Evolutionary conservation across 2,888 invertebrate genomes (phyloP), one percentile per base, ranked within the genome.

Genomic region (Torymus tubicola): DNA sequence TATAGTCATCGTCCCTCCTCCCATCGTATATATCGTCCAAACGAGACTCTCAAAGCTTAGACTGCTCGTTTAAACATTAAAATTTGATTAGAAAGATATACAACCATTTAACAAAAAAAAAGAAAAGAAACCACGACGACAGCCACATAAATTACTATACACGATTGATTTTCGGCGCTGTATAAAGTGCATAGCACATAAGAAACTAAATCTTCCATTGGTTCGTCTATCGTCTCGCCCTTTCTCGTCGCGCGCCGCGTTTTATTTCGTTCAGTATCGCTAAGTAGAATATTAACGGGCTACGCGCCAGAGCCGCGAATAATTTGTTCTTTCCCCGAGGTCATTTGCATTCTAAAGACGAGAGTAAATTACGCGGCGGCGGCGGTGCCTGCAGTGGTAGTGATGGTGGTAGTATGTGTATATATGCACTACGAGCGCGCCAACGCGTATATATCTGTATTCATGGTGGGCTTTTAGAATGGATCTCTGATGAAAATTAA

Each of bases 271-370:
- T 53, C 12, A 55, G 31, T 72, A 63, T 58, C 52, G 74, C 50
- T 60, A 75, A 75, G 58, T 18, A 24, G 60, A 52, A 67, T 67
- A 67, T 67, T 67, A 67, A 75, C 67, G 57, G 67, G 31, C 67
- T 31, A 8, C 31, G 31, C 31, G 31, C 31, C 3, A 31, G 31
- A 31, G 31, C 52, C 14, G 75, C 65, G 57, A 65, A 79, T 69
- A 61, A 78, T 78, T 73, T 78, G 61, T 50, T 68, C 63, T 57
- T 78, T 63, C 71, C 21, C 21, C 67, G n/a, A 16, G 78, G 58
- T 80, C 70, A 70, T 71, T 80, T 80, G 75, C 75, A 80, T 71
- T 71, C 75, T 71, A 61, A 80, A 79, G 74, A 75, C 70, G 74
- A 74, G 31, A 70, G 52, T 73, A 68, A 63, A 73, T 69, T 79